These are phyloP conservation scores for Dysmachus trigonus DNA, from an alignment of 2,888 invertebrate genomes.

Conservation along the genomic window DNA sequence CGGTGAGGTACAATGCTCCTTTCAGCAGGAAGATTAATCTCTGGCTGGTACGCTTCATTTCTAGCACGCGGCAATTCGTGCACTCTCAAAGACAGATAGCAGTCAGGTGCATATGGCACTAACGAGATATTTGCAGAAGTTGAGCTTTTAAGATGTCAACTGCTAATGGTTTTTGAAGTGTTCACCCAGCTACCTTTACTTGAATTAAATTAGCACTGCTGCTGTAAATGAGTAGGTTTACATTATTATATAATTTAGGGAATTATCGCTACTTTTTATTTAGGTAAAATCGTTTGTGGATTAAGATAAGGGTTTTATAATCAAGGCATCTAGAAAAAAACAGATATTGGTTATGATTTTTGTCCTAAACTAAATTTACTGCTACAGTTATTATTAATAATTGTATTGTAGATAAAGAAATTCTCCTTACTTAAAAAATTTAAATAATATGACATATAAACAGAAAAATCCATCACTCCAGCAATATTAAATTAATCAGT, in stretches of 20 bases:
- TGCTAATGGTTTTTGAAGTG: background rate
- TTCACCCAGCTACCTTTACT: background rate
- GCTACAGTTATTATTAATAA: no score
- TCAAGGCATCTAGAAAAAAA: no score
- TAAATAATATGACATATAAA: no score
- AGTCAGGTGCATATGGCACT: background rate
- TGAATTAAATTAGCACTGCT: background rate
- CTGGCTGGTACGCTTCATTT: background rate
- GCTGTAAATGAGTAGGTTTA: background rate
- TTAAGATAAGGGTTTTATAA: no score
- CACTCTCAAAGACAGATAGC: background rate
- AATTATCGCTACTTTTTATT: background rate
- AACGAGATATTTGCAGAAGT: background rate
- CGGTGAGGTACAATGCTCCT: background rate
- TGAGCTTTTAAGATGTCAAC: background rate
- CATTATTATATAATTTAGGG: background rate
- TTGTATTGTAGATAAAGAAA: no score
- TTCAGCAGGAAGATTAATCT: background rate
- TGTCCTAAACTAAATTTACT: no score
- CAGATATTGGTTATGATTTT: no score
- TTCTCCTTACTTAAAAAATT: no score
- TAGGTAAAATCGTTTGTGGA: background rate
- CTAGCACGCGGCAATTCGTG: background rate
- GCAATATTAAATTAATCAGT: no score
- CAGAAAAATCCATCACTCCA: no score